Evolutionary conservation across 1,140 invertebrate genomes (phyloP).

Genomic region (Brachystomella parvula): DNA sequence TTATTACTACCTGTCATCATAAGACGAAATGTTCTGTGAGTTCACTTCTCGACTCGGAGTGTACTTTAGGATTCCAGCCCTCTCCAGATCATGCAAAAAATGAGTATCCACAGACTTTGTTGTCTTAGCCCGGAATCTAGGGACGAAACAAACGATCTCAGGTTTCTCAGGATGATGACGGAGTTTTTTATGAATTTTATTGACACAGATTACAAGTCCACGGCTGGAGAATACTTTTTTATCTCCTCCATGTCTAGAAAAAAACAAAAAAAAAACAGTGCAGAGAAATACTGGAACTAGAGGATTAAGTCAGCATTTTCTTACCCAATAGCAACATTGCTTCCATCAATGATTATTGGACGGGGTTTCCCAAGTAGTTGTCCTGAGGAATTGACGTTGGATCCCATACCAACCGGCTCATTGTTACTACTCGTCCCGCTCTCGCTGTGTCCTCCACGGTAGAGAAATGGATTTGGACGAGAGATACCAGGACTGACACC

Average conservation of each 20-base stretch:
- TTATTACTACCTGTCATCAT: conserved; percentile 95
- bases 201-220: conserved; percentile 86
- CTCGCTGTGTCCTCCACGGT: no score
- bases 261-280: conserved; percentile 21
- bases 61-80: conserved; percentile 79
- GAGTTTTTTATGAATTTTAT: conserved; percentile 78
- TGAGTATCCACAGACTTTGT: conserved; percentile 76
- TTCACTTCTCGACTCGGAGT: conserved; percentile 87
- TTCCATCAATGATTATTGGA: conserved; percentile 68
- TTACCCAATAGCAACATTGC: conserved; percentile 94
- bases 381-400: no score
- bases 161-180: no score
- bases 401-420: no score
- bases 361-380: neutral
- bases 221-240: conserved; percentile 88
- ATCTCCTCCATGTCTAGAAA: conserved; percentile 80
- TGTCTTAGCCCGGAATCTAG: conserved; percentile 86
- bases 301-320: neutral
- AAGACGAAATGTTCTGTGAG: conserved; percentile 85
- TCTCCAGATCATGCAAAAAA: conserved; percentile 78
- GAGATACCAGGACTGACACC: no score
- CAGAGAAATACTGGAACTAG: neutral
- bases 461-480: no score
- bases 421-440: no score
- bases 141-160: conserved; percentile 92